Evolutionary conservation across 2,888 invertebrate species (phyloP).

Genomic region (Sarcophaga rosellei): DNA sequence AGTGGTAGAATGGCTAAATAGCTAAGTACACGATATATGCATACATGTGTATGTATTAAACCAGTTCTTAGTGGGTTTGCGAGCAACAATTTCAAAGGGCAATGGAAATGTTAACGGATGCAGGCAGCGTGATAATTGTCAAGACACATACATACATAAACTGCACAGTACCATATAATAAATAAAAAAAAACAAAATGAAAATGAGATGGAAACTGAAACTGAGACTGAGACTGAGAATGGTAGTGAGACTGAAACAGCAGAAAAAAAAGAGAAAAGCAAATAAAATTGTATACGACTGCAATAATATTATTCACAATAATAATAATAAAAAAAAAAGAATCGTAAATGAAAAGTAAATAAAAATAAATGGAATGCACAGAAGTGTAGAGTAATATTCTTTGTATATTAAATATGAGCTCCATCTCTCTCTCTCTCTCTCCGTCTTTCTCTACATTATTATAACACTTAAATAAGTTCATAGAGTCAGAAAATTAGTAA

Average conservation of each 20-base stretch:
- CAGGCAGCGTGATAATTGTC: conserved; percentile 62
- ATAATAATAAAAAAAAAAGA: conserved; percentile 5
- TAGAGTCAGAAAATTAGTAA: neutral
- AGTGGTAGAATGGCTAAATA: neutral
- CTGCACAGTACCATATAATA: conserved; percentile 38
- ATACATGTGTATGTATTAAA: neutral
- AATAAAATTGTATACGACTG: neutral
- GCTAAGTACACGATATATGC: neutral
- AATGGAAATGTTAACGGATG: conserved; percentile 65
- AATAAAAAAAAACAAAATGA: conserved; percentile 28
- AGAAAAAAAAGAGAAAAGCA: neutral
- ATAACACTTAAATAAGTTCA: neutral
- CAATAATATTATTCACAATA: neutral
- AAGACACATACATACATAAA: conserved; percentile 62
- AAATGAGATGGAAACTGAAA: neutral
- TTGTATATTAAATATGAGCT: neutral
- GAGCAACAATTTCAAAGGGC: conserved; percentile 50
- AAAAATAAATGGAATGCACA: conserved; percentile 14
- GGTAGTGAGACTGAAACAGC: neutral
- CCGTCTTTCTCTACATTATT: neutral
- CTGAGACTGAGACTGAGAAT: no score
- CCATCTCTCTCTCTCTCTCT: no score
- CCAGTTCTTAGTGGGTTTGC: conserved; percentile 29
- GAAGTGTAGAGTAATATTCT: conserved; percentile 20
- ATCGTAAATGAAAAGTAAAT: conserved; percentile 2